A percentile compares a stretch with the other conserved stretches of the same genome.
Conservation (phyloP, 2,888 invertebrate species). For the Drosophila leonis region DNA sequence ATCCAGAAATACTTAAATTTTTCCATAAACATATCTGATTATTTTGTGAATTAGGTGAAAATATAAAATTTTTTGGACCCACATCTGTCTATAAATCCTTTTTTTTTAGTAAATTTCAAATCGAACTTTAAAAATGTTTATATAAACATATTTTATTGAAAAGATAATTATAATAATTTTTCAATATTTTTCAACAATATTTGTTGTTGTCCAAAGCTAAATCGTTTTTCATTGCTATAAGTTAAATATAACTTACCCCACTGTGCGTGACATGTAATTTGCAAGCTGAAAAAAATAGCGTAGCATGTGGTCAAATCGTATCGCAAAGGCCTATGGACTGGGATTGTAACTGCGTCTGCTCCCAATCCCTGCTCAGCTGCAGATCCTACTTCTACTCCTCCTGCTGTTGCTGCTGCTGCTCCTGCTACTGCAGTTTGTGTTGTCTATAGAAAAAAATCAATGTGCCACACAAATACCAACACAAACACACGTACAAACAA, state of each 20-base stretch:
- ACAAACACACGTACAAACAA: slow-evolving; percentile 22
- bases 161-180: no score
- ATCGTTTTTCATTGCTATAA: not conserved
- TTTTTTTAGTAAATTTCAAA: no score
- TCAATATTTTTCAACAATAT: no score
- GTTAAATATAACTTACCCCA: slow-evolving; percentile 4
- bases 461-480: slow-evolving; percentile 50
- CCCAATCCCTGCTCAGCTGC: slow-evolving; percentile 13
- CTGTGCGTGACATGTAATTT: slow-evolving; percentile 56
- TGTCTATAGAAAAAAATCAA: slow-evolving; percentile 65
- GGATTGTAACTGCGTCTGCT: slow-evolving; percentile 12
- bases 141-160: no score
- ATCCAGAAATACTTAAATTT: no score
- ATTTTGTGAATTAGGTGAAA: no score
- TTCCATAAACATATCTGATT: no score
- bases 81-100: no score
- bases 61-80: no score
- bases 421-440: slow-evolving; percentile 19
- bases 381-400: slow-evolving; percentile 1
- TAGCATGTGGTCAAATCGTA: slow-evolving; percentile 70
- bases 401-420: slow-evolving; percentile 25
- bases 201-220: no score
- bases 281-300: slow-evolving; percentile 57
- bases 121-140: no score
- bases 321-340: slow-evolving; percentile 30